These are phyloP conservation scores for Spilosoma lubricipeda DNA, from an alignment of 2,888 invertebrate species.

Conservation along the genomic window DNA sequence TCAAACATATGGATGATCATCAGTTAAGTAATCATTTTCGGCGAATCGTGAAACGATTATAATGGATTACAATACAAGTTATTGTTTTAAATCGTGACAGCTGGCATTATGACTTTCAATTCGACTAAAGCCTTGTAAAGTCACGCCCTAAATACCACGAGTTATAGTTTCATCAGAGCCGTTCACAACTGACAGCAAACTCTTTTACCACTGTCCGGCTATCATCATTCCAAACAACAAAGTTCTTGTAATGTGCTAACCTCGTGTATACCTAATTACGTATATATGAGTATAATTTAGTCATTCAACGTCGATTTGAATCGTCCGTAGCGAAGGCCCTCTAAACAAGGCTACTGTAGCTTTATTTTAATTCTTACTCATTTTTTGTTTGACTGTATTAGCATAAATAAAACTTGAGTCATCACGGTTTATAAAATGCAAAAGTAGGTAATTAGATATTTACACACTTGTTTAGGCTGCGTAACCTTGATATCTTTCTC, in stretches of 20 bases:
- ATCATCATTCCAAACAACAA: constrained; percentile 10
- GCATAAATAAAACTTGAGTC: constrained; percentile 5
- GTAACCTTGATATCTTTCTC: not conserved
- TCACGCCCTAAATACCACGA: constrained; percentile 74
- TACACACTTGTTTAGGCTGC: not conserved
- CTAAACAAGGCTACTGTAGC: constrained; percentile 8
- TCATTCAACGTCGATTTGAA: constrained; percentile 12
- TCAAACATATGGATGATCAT: not conserved
- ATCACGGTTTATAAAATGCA: not conserved
- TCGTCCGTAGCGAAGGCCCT: constrained; percentile 16
- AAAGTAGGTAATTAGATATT: not conserved
- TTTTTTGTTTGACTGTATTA: not conserved
- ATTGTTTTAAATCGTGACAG: constrained; percentile 38
- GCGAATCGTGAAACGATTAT: not conserved
- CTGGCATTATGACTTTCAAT: constrained; percentile 57
- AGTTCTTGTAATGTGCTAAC: constrained; percentile 14
- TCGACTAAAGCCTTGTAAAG: constrained; percentile 66
- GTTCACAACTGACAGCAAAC: constrained; percentile 33
- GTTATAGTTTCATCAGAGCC: constrained; percentile 56
- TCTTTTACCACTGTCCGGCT: constrained; percentile 23
- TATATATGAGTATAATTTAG: constrained; percentile 10
- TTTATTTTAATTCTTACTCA: not conserved
- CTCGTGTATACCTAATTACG: not conserved
- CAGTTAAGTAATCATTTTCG: not conserved
- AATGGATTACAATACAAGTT: constrained; percentile 10